These are phyloP conservation scores for Podargus strigoides DNA, from an alignment of 2,797 vertebrate species.

Conservation along the genomic window DNA sequence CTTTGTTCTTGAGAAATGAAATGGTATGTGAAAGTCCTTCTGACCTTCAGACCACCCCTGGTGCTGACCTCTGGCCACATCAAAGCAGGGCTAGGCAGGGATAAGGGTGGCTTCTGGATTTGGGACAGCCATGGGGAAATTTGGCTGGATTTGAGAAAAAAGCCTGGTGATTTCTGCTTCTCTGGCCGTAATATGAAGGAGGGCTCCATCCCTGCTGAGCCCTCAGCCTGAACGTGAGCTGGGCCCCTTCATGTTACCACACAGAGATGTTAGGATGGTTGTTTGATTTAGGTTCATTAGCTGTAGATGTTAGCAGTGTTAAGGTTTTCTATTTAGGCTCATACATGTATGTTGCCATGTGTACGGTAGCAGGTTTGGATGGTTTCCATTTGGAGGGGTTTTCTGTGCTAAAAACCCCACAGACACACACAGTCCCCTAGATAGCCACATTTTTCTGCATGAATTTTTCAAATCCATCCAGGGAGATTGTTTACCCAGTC, in stretches of 20 bases:
- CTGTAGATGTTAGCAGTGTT: not conserved
- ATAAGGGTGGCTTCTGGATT: not conserved
- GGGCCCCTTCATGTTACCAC: not conserved
- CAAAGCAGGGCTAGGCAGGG: not conserved
- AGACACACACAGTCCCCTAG: not conserved
- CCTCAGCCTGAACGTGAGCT: not conserved
- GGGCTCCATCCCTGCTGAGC: not conserved
- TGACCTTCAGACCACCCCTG: not conserved
- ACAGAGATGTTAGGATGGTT: not conserved
- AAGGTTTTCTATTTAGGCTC: not conserved
- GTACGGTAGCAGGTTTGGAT: not conserved
- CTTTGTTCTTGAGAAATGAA: not conserved
- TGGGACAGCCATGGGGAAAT: not conserved
- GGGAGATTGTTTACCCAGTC: not conserved
- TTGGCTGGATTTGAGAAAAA: not conserved
- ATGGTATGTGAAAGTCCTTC: not conserved
- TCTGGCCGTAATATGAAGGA: not conserved
- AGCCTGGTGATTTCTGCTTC: not conserved
- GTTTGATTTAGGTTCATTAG: not conserved
- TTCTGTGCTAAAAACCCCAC: not conserved
- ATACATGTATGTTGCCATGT: accelerated
- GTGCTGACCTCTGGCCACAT: not conserved
- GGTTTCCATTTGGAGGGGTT: not conserved
- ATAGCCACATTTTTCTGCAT: not conserved
- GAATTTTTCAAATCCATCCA: not conserved